Percentiles rank a stretch among this genome's conserved stretches.
Conservation (phyloP, 2,888 invertebrate genomes). For the Stenurella melanura region DNA sequence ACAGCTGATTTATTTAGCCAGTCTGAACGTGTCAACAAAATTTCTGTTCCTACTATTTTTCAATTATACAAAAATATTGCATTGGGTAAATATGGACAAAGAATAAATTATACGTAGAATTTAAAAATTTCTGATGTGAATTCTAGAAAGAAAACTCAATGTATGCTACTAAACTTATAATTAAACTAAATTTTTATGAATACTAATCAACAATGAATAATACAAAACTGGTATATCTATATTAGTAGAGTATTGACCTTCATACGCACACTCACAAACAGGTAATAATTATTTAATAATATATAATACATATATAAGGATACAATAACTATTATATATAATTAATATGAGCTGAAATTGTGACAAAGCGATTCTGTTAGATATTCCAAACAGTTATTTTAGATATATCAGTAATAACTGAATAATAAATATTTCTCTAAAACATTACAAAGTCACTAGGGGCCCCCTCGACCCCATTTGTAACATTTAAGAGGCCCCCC, state of each 20-base stretch:
- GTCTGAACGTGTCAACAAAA: too few relatives aligned
- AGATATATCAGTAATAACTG: too few relatives aligned
- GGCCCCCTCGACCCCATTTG: too few relatives aligned
- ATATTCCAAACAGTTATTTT: too few relatives aligned
- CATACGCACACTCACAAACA: constrained; percentile 42
- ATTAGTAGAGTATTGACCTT: constrained; percentile 50
- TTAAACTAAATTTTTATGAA: constrained; percentile 39
- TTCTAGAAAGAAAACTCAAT: constrained; percentile 1
- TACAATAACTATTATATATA: background rate
- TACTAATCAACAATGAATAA: constrained; percentile 42
- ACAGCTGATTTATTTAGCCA: too few relatives aligned
- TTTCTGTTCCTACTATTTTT: background rate
- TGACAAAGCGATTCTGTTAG: background rate
- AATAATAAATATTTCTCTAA: too few relatives aligned
- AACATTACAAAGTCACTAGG: too few relatives aligned
- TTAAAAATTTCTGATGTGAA: background rate
- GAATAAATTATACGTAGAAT: too few relatives aligned
- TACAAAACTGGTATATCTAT: constrained; percentile 48
- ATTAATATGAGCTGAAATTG: background rate
- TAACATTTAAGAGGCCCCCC: too few relatives aligned
- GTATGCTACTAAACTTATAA: constrained; percentile 12
- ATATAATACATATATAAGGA: constrained; percentile 13
- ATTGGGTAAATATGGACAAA: too few relatives aligned
- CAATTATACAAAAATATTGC: too few relatives aligned
- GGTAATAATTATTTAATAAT: constrained; percentile 31